Evolutionary conservation across 1,140 invertebrate species (phyloP).

Genomic region (Euura saliciscinereae): DNA sequence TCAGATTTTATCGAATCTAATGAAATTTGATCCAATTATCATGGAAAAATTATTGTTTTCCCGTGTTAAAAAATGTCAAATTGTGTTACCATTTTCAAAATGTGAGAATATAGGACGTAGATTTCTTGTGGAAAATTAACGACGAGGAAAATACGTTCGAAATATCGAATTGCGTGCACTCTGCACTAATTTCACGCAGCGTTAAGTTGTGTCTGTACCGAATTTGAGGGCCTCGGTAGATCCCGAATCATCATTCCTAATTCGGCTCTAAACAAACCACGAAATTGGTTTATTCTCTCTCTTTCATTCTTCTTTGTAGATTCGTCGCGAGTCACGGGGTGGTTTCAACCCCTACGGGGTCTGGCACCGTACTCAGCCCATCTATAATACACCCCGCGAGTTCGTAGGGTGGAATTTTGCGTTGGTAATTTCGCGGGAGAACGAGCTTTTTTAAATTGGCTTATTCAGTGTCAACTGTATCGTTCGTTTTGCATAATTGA

Average conservation of each 20-base stretch:
- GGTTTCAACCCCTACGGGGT: constrained; percentile 3
- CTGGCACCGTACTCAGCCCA: neutral
- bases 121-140: neutral
- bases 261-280: constrained; percentile 58
- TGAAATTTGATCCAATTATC: no score
- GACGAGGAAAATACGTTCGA: neutral
- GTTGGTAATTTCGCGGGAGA: constrained; percentile 32
- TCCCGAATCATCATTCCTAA: constrained; percentile 29
- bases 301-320: neutral
- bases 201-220: constrained; percentile 36
- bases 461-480: constrained; percentile 13
- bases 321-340: neutral
- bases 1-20: no score
- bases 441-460: constrained; percentile 59
- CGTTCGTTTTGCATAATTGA: constrained; percentile 4
- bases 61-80: no score
- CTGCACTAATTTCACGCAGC: constrained; percentile 62
- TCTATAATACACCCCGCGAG: constrained; percentile 13
- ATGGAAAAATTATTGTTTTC: no score
- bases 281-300: constrained; percentile 58
- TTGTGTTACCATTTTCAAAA: no score
- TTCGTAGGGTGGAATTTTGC: constrained; percentile 23
- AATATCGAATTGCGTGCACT: constrained; percentile 58
- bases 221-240: neutral
- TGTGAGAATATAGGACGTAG: no score